Evolutionary conservation across 2,797 vertebrate genomes (phyloP), one percentile per base, ranked within the genome.

Genomic region (Pithecia hirsuta): DNA sequence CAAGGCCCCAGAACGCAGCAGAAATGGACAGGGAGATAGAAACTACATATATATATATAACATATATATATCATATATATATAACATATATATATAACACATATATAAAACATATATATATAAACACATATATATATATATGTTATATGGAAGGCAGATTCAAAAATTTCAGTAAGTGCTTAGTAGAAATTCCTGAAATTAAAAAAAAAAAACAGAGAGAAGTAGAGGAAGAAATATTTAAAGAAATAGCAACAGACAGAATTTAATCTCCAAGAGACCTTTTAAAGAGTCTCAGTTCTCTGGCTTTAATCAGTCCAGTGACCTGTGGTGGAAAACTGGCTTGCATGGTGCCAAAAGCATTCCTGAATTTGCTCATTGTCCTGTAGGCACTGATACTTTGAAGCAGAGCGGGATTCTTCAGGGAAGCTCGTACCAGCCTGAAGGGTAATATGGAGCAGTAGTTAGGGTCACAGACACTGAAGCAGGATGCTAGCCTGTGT

Each of bases 401-500:
- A 50, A 28, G n/a, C 7, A 30, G 19, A 44, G 55, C 30, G 19
- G 46, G 11, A 13, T 57, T 55, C 44, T 72, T 59, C 24, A n/a
- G 9, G 44, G 82, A 50, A 20, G 70, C 33, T 4, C 0, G 24
- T 2, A 22, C 11, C 4, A 13, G 8, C 28, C 28, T 24, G 50
- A 17, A 41, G 28, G 48, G 15, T 64, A 7, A 24, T 22, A 0
- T 15, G 3, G 33, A 12, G 22, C 0, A 2, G 44, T 12, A 52
- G 22, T 57, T 28, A 55, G 61, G 61, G 33, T 36, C 22, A 30
- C 3, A 1, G 57, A 13, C 1, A 0, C 11, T 12, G 44, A 11
- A 26, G 33, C 24, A 67, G 19, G 33, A 2, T 17, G 2, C 15
- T 14, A 8, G 20, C 4, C 22, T 0, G 1, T 0, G 4, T 4